Evolutionary conservation across 2,888 invertebrate species (phyloP), one percentile per base, ranked within the genome.

Genomic region (Protodeltote pygarga): DNA sequence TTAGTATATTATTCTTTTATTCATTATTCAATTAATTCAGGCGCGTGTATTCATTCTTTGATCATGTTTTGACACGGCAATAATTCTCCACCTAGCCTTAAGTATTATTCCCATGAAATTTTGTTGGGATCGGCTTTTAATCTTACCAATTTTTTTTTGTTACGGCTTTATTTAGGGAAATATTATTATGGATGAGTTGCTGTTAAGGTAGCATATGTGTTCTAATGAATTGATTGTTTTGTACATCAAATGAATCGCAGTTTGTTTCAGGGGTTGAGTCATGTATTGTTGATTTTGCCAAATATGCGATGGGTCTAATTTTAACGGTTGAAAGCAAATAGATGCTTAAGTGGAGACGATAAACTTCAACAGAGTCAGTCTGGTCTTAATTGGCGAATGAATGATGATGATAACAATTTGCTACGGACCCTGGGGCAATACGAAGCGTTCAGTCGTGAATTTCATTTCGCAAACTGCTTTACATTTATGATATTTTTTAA

Each of bases 401-500:
- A 38, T 55, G 33, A 40, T 41, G 40, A 55, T 20, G 54, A 58
- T 48, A 62, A 48, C 20, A 34, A 20, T 25, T 28, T 20, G 32
- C 29, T 33, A 57, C 62, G 58, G 62, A 55, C 63, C 13, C 20
- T n/a, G 11, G 63, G 41, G 40, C 57, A 48, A 48, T 35, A 57
- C 27, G 33, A 10, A 33, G 57, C n/a, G 37, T 41, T 49, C 19
- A 47, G 32, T 55, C 14, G n/a, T 14, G 8, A 27, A 3, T 6
- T 8, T 25, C 3, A 5, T n/a, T n/a, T n/a, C n/a, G n/a, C n/a
- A n/a, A n/a, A n/a, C n/a, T n/a, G n/a, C n/a, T n/a, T n/a, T n/a
- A n/a, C n/a, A n/a, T n/a, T 31, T 16, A 10, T 49, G 14, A 16
- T 5, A 8, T 29, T 8, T 31, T 31, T 20, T 17, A 19, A 21